Conservation (phyloP, 2,888 invertebrate genomes). For the Melanostoma scalare region DNA sequence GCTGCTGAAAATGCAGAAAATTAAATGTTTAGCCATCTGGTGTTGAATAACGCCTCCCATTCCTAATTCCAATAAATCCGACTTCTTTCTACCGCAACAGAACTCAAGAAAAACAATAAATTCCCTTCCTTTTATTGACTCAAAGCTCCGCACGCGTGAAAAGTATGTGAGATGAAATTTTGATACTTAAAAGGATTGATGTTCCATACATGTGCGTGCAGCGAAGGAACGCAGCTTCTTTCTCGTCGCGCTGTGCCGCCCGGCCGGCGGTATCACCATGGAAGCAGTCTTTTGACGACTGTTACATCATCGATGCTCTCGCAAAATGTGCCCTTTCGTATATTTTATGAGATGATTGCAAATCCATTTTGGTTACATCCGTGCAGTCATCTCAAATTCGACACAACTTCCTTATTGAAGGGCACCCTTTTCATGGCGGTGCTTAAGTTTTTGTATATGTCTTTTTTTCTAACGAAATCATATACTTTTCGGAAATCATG, state of each 20-base stretch:
- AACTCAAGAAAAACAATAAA: slow-evolving; percentile 1
- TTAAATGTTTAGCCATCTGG: too few species aligned
- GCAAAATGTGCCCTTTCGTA: slow-evolving; percentile 1
- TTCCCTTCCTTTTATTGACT: background rate
- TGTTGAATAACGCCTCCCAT: too few species aligned
- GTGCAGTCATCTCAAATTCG: slow-evolving; percentile 13
- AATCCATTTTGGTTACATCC: slow-evolving; percentile 43
- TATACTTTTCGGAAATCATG: slow-evolving; percentile 33
- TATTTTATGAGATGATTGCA: slow-evolving; percentile 50
- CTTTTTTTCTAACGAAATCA: background rate
- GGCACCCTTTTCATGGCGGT: slow-evolving; percentile 32
- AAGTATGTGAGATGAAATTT: slow-evolving; percentile 22
- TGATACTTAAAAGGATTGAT: slow-evolving; percentile 67
- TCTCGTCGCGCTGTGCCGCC: too few species aligned
- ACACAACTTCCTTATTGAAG: slow-evolving; percentile 3
- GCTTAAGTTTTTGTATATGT: slow-evolving; percentile 20
- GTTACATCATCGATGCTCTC: slow-evolving; percentile 25
- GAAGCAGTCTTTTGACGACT: slow-evolving; percentile 49
- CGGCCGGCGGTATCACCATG: slow-evolving; percentile 20
- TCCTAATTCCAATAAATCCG: too few species aligned
- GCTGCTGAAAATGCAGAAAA: too few species aligned
- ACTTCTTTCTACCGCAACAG: too few species aligned
- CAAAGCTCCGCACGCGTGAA: background rate
- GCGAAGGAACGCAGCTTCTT: slow-evolving; percentile 6
- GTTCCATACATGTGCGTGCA: slow-evolving; percentile 57